A percentile compares a stretch with the other conserved stretches of the same genome.
These are phyloP conservation scores for Eulacestoma nigropectus DNA, from an alignment of 2,113 vertebrate species.

Conservation along the genomic window DNA sequence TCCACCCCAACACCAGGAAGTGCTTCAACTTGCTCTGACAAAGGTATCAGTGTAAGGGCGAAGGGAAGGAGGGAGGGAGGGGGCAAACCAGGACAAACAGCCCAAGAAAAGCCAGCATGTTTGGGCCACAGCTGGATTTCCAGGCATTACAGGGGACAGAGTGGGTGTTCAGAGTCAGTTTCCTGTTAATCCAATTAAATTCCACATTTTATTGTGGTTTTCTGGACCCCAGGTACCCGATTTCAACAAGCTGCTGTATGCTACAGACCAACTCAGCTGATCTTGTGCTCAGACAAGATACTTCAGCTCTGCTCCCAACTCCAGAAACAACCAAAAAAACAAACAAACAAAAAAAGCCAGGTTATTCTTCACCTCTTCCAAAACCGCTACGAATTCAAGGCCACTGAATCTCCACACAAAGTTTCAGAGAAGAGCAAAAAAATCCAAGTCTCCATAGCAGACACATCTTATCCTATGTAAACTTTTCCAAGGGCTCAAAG, in stretches of 20 bases:
- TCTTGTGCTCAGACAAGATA: background rate
- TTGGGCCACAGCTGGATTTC: background rate
- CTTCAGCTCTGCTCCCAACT: background rate
- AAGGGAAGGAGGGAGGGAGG: background rate
- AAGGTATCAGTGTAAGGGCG: background rate
- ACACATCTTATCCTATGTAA: background rate
- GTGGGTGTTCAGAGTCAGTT: background rate
- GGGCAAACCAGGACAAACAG: background rate
- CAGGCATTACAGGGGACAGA: background rate
- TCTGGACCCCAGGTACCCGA: background rate
- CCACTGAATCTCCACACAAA: slow-evolving; percentile 39
- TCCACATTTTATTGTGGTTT: background rate
- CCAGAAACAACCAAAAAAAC: background rate
- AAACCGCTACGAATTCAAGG: slow-evolving; percentile 40
- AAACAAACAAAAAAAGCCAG: background rate
- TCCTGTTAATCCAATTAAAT: background rate
- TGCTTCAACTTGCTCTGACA: background rate
- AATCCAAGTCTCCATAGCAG: slow-evolving; percentile 29
- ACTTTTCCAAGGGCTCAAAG: background rate
- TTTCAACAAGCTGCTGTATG: background rate
- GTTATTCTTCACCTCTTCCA: slow-evolving; percentile 52
- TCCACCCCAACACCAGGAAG: background rate
- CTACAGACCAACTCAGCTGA: background rate
- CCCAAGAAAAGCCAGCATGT: background rate
- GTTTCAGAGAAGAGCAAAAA: slow-evolving; percentile 35